Evolutionary conservation across 2,888 invertebrate genomes (phyloP).

Genomic region (Ectemnius cavifrons): DNA sequence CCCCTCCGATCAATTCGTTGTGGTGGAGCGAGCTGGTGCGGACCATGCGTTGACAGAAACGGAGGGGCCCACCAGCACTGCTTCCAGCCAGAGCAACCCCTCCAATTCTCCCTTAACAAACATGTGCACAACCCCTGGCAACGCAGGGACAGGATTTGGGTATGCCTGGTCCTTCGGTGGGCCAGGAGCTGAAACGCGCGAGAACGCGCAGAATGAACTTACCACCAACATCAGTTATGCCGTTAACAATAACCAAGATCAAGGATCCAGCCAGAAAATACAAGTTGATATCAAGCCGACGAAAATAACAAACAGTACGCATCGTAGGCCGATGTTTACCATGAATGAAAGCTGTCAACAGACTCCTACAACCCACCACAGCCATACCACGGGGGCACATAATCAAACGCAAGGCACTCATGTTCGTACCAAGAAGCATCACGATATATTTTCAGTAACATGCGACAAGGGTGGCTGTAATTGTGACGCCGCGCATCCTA

Average conservation of each 20-base stretch:
- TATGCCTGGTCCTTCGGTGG: conserved; percentile 76
- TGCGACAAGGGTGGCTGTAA: conserved; percentile 76
- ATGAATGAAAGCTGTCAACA: conserved; percentile 76
- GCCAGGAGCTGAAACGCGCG: conserved; percentile 73
- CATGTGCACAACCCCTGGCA: conserved; percentile 77
- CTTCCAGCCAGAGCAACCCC: conserved; percentile 69
- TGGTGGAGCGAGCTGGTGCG: conserved; percentile 73
- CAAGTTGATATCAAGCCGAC: conserved; percentile 75
- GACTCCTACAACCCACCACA: conserved; percentile 70
- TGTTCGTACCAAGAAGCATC: conserved; percentile 73
- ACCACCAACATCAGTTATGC: conserved; percentile 75
- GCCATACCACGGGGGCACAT: conserved; percentile 70
- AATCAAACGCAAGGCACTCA: conserved; percentile 80
- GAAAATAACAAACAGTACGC: conserved; percentile 72
- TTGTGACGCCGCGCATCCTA: conserved; percentile 75
- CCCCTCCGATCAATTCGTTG: conserved; percentile 76
- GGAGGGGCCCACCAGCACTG: conserved; percentile 64
- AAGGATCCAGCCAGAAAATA: conserved; percentile 75
- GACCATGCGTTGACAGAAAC: conserved; percentile 74
- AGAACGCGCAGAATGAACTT: conserved; percentile 72
- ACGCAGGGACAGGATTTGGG: conserved; percentile 76
- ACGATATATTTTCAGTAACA: conserved; percentile 74
- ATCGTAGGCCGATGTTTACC: conserved; percentile 74
- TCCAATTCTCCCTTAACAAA: conserved; percentile 72
- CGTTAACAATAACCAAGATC: conserved; percentile 76